phyloP scores from a whole-genome alignment of 2,888 invertebrate species.

The Drosophila siamana region DNA sequence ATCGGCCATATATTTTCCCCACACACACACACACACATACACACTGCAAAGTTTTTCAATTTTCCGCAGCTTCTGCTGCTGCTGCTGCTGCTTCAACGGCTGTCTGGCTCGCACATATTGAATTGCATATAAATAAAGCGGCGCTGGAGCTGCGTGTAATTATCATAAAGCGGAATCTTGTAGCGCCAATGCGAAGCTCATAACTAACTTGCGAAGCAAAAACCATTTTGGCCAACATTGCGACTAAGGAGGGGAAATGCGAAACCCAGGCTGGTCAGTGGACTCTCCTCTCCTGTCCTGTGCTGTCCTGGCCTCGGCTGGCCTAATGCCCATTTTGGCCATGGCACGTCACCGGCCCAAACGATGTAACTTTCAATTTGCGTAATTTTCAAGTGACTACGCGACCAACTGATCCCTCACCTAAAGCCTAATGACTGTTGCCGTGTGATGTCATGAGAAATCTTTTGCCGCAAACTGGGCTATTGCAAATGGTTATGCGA shows the following conservation, averaged over 20 bases:
- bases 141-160: constrained; percentile 67
- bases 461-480: constrained; percentile 22
- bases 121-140: constrained; percentile 66
- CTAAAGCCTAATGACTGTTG: constrained; percentile 73
- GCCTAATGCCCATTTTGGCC: constrained; percentile 52
- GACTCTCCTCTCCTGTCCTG: too few relatives aligned
- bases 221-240: constrained; percentile 11
- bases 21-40: constrained; percentile 21
- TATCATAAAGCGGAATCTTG: constrained; percentile 77
- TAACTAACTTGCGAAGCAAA: constrained; percentile 47
- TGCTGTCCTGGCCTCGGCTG: too few relatives aligned
- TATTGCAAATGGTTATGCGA: background rate
- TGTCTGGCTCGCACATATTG: constrained; percentile 40
- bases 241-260: background rate
- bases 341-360: constrained; percentile 45
- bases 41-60: constrained; percentile 70
- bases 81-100: constrained; percentile 36
- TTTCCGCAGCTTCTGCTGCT: constrained; percentile 51
- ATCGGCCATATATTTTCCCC: constrained; percentile 63
- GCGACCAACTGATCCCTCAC: constrained; percentile 75
- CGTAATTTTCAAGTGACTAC: constrained; percentile 73
- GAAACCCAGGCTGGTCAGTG: constrained; percentile 11
- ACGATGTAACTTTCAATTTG: constrained; percentile 79
- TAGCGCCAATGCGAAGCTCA: constrained; percentile 67
- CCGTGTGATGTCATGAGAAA: constrained; percentile 62